Conservation (phyloP, 2,797 vertebrate species). For the Cuculus canorus region DNA sequence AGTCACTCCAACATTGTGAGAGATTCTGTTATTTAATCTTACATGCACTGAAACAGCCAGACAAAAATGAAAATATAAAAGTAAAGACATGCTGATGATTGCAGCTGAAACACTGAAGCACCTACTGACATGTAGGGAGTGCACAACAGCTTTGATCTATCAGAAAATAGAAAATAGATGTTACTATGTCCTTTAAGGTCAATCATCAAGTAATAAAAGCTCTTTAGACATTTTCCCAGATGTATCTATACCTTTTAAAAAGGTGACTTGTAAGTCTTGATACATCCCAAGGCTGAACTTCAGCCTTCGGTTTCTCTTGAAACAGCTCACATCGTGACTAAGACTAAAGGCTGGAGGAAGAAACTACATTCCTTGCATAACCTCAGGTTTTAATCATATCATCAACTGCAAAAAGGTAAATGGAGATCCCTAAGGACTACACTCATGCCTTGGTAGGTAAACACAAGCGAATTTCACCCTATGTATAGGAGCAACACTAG, state of each 20-base stretch:
- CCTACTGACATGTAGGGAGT: neutral
- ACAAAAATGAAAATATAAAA: neutral
- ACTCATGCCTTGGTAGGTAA: neutral
- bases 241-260: neutral
- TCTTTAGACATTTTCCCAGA: neutral
- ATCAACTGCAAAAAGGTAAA: neutral
- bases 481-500: rapidly evolving
- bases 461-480: neutral
- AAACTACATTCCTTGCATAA: constrained; percentile 34
- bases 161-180: neutral
- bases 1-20: neutral
- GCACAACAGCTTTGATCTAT: neutral
- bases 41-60: neutral
- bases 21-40: neutral
- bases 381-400: neutral
- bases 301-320: neutral
- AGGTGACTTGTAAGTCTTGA: neutral
- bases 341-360: neutral
- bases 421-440: neutral
- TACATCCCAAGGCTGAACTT: neutral
- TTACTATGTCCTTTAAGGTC: neutral
- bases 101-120: neutral
- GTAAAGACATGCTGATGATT: neutral
- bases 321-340: neutral
- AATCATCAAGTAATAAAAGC: neutral